Conservation (phyloP, 2,797 vertebrate genomes). For the Dryobates pubescens region DNA sequence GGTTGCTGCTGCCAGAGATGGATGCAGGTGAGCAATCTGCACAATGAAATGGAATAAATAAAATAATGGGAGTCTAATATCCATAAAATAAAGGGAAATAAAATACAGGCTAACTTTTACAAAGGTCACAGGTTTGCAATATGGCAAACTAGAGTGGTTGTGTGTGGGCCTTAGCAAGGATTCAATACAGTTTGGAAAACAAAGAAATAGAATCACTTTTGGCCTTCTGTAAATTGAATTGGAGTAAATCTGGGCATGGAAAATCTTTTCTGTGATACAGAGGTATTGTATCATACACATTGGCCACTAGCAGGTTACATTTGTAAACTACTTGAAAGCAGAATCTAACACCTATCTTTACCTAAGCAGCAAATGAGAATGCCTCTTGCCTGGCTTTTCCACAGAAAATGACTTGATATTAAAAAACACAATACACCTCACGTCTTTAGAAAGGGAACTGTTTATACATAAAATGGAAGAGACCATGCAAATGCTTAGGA, state of each 20-base stretch:
- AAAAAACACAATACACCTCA: neutral
- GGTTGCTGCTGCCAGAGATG: conserved; percentile 46
- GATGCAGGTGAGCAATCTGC: conserved; percentile 33
- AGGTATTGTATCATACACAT: neutral
- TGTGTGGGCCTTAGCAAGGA: neutral
- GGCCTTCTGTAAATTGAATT: neutral
- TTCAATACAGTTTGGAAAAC: neutral
- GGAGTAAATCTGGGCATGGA: neutral
- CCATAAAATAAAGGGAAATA: conserved; percentile 26
- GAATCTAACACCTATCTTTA: neutral
- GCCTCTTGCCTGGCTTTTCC: neutral
- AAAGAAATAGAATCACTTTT: neutral
- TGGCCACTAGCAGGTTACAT: neutral
- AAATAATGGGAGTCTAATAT: conserved; percentile 3
- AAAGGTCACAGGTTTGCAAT: neutral
- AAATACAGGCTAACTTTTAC: neutral
- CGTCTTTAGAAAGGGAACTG: neutral
- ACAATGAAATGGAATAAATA: conserved; percentile 11
- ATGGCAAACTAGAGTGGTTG: neutral
- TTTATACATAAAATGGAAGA: conserved; percentile 1
- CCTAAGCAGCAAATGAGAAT: neutral
- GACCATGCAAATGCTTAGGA: neutral
- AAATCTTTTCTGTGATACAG: neutral
- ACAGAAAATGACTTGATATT: neutral
- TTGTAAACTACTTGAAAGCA: neutral